A percentile compares a stretch with the other conserved stretches of the same genome.
These are phyloP conservation scores for Stenopsyche tienmushanensis DNA, from an alignment of 1,140 invertebrate genomes.

Conservation along the genomic window DNA sequence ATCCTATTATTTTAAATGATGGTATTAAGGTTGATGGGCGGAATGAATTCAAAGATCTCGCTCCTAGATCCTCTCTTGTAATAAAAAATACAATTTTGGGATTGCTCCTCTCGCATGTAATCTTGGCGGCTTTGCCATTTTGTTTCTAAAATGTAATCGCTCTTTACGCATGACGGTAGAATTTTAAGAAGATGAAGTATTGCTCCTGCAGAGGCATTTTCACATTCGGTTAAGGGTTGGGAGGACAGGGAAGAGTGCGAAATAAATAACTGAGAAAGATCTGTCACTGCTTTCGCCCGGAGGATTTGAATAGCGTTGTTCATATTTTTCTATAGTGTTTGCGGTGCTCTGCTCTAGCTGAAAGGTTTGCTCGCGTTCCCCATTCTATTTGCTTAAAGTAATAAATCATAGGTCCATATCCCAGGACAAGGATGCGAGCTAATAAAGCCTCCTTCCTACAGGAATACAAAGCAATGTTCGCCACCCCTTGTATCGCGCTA, in stretches of 20 bases:
- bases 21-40: too few species aligned
- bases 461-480: background rate
- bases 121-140: too few species aligned
- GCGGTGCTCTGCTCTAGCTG: background rate
- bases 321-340: constrained; percentile 16
- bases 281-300: constrained; percentile 6
- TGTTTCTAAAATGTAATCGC: too few species aligned
- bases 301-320: constrained; percentile 28
- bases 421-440: constrained; percentile 1
- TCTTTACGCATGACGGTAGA: too few species aligned
- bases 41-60: too few species aligned
- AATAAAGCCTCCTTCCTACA: constrained; percentile 20
- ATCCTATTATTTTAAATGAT: too few species aligned
- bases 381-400: constrained; percentile 5
- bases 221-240: too few species aligned
- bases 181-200: too few species aligned
- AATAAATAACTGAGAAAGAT: constrained; percentile 19
- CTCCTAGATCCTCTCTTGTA: too few species aligned
- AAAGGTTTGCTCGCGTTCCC: background rate
- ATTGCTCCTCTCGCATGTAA: too few species aligned
- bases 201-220: too few species aligned
- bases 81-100: too few species aligned
- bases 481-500: constrained; percentile 9
- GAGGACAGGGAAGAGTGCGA: background rate
- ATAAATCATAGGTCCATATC: constrained; percentile 16